phyloP scores from a whole-genome alignment of 2,888 invertebrate species.

The Adelphocoris suturalis region DNA sequence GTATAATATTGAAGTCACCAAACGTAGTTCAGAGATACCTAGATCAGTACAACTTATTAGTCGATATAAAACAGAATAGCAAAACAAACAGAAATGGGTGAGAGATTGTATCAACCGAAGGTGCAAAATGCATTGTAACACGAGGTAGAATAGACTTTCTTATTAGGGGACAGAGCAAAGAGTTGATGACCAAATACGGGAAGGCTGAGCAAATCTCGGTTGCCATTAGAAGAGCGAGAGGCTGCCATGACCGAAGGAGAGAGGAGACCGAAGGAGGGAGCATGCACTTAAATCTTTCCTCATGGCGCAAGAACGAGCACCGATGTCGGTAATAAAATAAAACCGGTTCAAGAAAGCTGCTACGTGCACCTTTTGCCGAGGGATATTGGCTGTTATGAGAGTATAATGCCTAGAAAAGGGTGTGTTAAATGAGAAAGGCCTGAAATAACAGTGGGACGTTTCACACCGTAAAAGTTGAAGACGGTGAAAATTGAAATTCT shows the following conservation, averaged over 20 bases:
- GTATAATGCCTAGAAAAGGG: slow-evolving; percentile 18
- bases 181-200: slow-evolving; percentile 63
- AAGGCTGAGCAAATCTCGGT: slow-evolving; percentile 61
- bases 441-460: not conserved
- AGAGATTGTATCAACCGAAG: not conserved
- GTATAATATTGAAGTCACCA: too few relatives aligned
- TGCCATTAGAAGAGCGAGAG: slow-evolving; percentile 51
- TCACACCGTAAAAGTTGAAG: not conserved
- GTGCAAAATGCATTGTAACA: slow-evolving; percentile 63
- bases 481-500: not conserved
- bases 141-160: slow-evolving; percentile 35
- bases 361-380: slow-evolving; percentile 41
- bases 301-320: slow-evolving; percentile 52
- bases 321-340: slow-evolving; percentile 65
- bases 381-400: slow-evolving; percentile 53
- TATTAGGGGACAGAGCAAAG: slow-evolving; percentile 40
- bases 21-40: too few relatives aligned
- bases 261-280: not conserved
- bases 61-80: too few relatives aligned
- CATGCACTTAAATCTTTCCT: slow-evolving; percentile 61
- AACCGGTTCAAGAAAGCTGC: slow-evolving; percentile 63
- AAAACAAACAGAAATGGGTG: not conserved
- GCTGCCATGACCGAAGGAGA: slow-evolving; percentile 3
- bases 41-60: too few relatives aligned
- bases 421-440: slow-evolving; percentile 23